Conservation (phyloP, 2,888 invertebrate species). For the Amphipoea oculea region DNA sequence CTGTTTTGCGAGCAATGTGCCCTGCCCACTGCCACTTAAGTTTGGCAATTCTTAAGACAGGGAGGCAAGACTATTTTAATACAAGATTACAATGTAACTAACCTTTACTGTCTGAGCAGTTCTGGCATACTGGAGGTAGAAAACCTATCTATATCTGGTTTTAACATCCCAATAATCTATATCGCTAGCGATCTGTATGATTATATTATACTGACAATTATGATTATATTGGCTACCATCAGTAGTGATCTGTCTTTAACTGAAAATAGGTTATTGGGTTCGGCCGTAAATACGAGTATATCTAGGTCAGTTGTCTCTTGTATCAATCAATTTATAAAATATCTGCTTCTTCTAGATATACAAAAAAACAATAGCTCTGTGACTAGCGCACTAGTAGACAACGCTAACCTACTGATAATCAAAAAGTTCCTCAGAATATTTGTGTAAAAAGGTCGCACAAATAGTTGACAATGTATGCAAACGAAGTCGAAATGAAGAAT, state of each 20-base stretch:
- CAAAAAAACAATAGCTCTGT: neutral
- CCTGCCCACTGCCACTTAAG: too few species aligned
- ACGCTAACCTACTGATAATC: neutral
- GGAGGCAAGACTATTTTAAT: neutral
- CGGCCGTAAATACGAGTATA: neutral
- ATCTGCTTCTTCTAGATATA: too few species aligned
- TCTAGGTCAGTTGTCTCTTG: neutral
- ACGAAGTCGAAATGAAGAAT: neutral
- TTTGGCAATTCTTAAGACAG: too few species aligned
- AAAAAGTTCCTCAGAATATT: neutral
- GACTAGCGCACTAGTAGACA: neutral
- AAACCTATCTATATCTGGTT: too few species aligned
- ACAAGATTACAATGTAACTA: neutral
- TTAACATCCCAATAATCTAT: too few species aligned
- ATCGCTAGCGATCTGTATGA: too few species aligned
- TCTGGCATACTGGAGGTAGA: too few species aligned
- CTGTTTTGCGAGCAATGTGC: too few species aligned
- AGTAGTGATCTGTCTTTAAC: too few species aligned
- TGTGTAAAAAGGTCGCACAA: neutral
- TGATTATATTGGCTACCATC: too few species aligned
- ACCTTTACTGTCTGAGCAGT: neutral
- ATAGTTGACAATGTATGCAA: neutral
- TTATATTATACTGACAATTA: too few species aligned
- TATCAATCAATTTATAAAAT: neutral
- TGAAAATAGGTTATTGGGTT: too few species aligned